These are phyloP conservation scores for Microtus pennsylvanicus DNA, from an alignment of 2,113 vertebrate genomes.

Conservation along the genomic window DNA sequence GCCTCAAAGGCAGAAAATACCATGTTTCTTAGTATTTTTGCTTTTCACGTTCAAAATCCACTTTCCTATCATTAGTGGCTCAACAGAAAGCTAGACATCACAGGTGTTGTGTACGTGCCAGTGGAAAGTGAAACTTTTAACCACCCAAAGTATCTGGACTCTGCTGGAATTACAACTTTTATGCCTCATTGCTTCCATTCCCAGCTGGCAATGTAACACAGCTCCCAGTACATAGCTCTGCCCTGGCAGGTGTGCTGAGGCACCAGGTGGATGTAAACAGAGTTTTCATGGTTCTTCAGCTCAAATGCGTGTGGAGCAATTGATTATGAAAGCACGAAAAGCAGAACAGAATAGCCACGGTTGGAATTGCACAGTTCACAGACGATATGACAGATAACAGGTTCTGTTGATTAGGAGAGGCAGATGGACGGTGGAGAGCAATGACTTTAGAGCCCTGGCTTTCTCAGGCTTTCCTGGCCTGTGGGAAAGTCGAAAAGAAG, in stretches of 20 bases:
- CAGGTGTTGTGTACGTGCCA: not conserved
- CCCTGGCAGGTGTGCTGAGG: not conserved
- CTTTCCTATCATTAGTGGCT: not conserved
- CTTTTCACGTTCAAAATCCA: slow-evolving; percentile 7
- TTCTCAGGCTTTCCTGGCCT: not conserved
- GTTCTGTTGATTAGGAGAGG: not conserved
- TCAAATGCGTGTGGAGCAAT: not conserved
- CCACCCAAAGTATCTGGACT: not conserved
- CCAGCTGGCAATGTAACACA: not conserved
- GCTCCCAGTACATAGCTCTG: not conserved
- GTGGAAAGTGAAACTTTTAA: slow-evolving; percentile 19
- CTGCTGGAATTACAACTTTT: not conserved
- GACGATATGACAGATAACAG: not conserved
- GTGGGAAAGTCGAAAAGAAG: slow-evolving; percentile 30
- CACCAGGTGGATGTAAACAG: not conserved
- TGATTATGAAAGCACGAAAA: slow-evolving; percentile 43
- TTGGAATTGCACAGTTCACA: not conserved
- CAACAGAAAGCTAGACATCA: not conserved
- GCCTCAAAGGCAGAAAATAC: not conserved
- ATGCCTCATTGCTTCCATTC: slow-evolving; percentile 10
- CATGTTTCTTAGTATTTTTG: not conserved
- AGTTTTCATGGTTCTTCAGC: slow-evolving; percentile 4
- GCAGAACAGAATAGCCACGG: not conserved
- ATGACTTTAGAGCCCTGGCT: not conserved
- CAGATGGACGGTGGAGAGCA: not conserved